Conservation (phyloP, 1,140 invertebrate genomes). For the Polyergus mexicanus region DNA sequence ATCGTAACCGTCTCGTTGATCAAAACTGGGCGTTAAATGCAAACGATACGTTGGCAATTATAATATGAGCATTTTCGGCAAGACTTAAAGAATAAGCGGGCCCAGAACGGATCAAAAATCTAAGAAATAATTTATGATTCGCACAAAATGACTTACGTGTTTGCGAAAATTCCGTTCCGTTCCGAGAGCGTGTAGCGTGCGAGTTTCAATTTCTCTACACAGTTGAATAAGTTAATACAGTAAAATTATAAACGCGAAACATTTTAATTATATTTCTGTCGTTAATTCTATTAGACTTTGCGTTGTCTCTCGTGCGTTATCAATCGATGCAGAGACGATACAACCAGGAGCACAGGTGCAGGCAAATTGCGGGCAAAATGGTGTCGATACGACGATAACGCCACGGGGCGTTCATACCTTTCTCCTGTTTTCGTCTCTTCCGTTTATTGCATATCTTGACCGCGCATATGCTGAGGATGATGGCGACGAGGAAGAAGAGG, state of each 20-base stretch:
- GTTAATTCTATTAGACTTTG: background rate
- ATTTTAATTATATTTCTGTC: background rate
- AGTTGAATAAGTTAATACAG: conserved; percentile 1
- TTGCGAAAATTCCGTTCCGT: background rate
- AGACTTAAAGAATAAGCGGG: background rate
- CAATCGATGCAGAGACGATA: conserved; percentile 32
- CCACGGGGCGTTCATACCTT: conserved; percentile 90
- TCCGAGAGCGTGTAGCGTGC: background rate
- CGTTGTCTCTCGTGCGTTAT: background rate
- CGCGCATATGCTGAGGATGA: conserved; percentile 97
- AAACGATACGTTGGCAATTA: background rate
- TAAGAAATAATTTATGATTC: conserved; percentile 12
- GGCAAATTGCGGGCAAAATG: conserved; percentile 66
- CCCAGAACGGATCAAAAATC: conserved; percentile 35
- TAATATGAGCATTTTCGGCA: background rate
- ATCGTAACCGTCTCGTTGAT: conserved; percentile 63
- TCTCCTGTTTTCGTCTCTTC: conserved; percentile 98
- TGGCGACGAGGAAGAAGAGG: conserved; percentile 98
- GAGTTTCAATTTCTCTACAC: background rate
- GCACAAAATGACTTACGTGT: background rate
- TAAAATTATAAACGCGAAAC: background rate
- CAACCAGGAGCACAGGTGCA: conserved; percentile 74
- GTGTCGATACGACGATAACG: conserved; percentile 39
- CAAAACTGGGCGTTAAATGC: conserved; percentile 25
- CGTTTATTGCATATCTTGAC: conserved; percentile 99